Base-by-base conservation (phyloP, 2,888 invertebrate species). In the Perithous albicinctus region DNA sequence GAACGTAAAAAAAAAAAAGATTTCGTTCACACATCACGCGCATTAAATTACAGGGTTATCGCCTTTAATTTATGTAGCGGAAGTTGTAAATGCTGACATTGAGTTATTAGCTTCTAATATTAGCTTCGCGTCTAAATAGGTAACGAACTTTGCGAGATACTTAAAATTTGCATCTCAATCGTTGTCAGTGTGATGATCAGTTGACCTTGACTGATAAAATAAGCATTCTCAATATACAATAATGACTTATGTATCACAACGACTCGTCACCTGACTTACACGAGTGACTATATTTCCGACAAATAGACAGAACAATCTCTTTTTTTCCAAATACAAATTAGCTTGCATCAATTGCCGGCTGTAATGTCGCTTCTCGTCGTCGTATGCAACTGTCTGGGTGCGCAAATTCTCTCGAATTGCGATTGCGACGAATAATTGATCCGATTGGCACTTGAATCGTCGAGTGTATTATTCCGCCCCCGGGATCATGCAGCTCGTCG, bases 201-300 rank as follows among this genome's bases (percentile, higher is more conserved):
- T 48, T 51, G 73, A 59, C 78, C 64, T 73, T 73, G 78, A 78
- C 64, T n/a, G 64, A 72, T 73, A 66, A 66, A 70, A 18, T 12
- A 18, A 48, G 10, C 20, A 26, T 23, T 29, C 32, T 15, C 41
- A 32, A 48, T 46, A 29, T 10, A 12, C 23, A 46, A 48, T 48
- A 61, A 48, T 63, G 63, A 73, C 48, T 48, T 35, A 18, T n/a
- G 38, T n/a, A 38, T 38, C 70, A n/a, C n/a, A 43, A 29, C 38
- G 56, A 20, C 10, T 61, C 10, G 8, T 61, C 61, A 38, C 48
- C 26, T 41, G 32, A 35, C 18, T 29, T 43, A 20, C 56, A 46
- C 29, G 70, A 72, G 78, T 78, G 66, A 73, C 38, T 66, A 46
- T 41, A 78, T 59, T 66, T 32, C 66, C 26, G 26, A 43, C 26